Conservation (phyloP, 1,140 invertebrate species). For the Armadillidium nasatum region DNA sequence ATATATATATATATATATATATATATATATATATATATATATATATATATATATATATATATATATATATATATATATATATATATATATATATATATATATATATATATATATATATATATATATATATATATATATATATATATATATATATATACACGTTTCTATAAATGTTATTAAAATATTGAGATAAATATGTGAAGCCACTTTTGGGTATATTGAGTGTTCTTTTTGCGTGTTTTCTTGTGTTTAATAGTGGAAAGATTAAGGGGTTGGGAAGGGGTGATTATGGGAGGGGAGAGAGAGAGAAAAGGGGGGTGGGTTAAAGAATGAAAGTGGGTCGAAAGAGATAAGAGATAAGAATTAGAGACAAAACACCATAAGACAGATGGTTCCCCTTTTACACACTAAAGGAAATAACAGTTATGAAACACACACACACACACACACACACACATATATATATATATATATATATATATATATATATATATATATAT, state of each 20-base stretch:
- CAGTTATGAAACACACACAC: too few relatives aligned
- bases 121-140: background rate
- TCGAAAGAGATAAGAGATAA: too few relatives aligned
- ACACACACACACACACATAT: background rate
- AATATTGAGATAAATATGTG: background rate
- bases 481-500: background rate
- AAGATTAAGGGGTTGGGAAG: too few relatives aligned
- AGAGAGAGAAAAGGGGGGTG: too few relatives aligned
- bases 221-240: too few relatives aligned
- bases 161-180: background rate
- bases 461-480: conserved; percentile 4
- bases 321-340: too few relatives aligned
- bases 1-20: conserved; percentile 10
- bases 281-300: too few relatives aligned
- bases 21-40: background rate
- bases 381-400: too few relatives aligned
- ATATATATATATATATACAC: background rate
- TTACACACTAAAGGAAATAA: too few relatives aligned
- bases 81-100: conserved; percentile 9
- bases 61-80: background rate
- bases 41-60: background rate
- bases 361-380: too few relatives aligned
- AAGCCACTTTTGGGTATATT: too few relatives aligned
- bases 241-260: too few relatives aligned
- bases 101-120: background rate